phyloP scores from a whole-genome alignment of 2,113 vertebrate genomes.

The Xenopus borealis region DNA sequence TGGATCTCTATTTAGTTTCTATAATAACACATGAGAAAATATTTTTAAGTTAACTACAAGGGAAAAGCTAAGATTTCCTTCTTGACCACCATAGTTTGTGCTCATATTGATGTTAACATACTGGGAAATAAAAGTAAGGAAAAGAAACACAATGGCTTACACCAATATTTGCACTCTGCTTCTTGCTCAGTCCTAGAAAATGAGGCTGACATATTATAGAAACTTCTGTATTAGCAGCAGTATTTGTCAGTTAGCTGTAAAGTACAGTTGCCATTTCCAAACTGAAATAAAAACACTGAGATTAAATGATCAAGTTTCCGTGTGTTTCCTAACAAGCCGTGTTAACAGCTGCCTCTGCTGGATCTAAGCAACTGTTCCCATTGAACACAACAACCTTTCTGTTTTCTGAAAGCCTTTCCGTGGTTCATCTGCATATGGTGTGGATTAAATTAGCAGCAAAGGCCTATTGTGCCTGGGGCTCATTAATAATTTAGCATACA shows the following conservation, averaged over 20 bases:
- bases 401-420: constrained; percentile 70
- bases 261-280: constrained; percentile 67
- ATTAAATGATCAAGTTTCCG: constrained; percentile 75
- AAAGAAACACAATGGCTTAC: too few relatives aligned
- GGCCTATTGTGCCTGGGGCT: constrained; percentile 48
- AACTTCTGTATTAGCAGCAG: too few relatives aligned
- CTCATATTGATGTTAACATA: too few relatives aligned
- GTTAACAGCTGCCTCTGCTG: constrained; percentile 81
- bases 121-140: too few relatives aligned
- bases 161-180: too few relatives aligned
- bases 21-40: too few relatives aligned
- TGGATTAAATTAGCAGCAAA: constrained; percentile 64
- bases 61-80: too few relatives aligned
- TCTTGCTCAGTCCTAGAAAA: too few relatives aligned
- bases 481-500: constrained; percentile 15
- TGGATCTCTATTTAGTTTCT: too few relatives aligned
- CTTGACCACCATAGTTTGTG: too few relatives aligned
- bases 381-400: constrained; percentile 78
- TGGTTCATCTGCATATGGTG: constrained; percentile 63
- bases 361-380: constrained; percentile 79
- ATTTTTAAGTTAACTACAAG: too few relatives aligned
- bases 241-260: constrained; percentile 44
- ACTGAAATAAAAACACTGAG: constrained; percentile 53
- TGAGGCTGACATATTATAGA: too few relatives aligned
- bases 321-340: constrained; percentile 66